phyloP scores from a whole-genome alignment of 2,888 invertebrate species.

The Athripsodes cinereus region DNA sequence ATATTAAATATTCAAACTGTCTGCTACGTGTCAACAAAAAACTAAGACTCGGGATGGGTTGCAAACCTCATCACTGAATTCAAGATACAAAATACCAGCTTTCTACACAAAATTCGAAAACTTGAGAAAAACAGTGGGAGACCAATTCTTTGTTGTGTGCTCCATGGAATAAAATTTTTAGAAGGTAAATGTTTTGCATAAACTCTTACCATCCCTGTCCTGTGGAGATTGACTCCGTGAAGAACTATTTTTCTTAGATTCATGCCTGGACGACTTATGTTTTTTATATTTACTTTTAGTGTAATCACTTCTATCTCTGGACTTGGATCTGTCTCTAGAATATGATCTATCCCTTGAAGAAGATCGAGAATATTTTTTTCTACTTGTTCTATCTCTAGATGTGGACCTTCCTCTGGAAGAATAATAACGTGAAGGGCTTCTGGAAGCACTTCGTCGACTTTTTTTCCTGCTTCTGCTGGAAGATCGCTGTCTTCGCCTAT shows the following conservation, averaged over 20 bases:
- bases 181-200: background rate
- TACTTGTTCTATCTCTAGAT: slow-evolving; percentile 38
- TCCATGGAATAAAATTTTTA: background rate
- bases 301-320: slow-evolving; percentile 36
- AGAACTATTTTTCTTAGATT: slow-evolving; percentile 15
- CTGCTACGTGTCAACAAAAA: too few relatives aligned
- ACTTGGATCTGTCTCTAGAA: slow-evolving; percentile 32
- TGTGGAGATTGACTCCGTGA: slow-evolving; percentile 16
- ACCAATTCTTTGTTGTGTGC: too few relatives aligned
- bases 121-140: too few relatives aligned
- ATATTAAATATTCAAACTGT: too few relatives aligned
- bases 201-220: slow-evolving; percentile 12
- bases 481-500: slow-evolving; percentile 9
- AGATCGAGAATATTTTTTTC: slow-evolving; percentile 41
- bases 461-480: slow-evolving; percentile 42
- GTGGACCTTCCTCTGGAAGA: slow-evolving; percentile 34
- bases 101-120: background rate
- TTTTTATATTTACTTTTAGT: slow-evolving; percentile 11
- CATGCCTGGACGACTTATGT: slow-evolving; percentile 5
- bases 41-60: too few relatives aligned
- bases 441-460: slow-evolving; percentile 33
- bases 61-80: too few relatives aligned
- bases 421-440: slow-evolving; percentile 17
- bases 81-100: background rate
- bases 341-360: slow-evolving; percentile 43